Evolutionary conservation across 1,140 invertebrate genomes (phyloP).

Genomic region (Galleria mellonella): DNA sequence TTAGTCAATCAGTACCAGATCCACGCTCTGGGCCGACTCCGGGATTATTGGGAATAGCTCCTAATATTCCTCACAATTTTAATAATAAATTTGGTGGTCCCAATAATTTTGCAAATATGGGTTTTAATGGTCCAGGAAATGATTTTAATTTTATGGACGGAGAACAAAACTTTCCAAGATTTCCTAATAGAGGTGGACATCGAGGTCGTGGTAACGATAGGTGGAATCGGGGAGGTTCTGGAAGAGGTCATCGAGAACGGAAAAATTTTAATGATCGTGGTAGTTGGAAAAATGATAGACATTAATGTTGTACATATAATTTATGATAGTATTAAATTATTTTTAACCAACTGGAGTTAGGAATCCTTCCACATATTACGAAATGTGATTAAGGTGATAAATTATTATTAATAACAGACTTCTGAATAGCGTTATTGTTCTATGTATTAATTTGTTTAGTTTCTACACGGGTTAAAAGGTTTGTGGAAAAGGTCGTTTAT

Average conservation of each 20-base stretch:
- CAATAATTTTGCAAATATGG: constrained; percentile 59
- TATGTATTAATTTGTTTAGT: constrained; percentile 32
- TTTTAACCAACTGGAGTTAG: constrained; percentile 25
- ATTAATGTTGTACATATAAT: constrained; percentile 42
- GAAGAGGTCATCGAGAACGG: constrained; percentile 69
- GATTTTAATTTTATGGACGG: constrained; percentile 65
- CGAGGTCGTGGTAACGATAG: constrained; percentile 64
- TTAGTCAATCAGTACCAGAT: constrained; percentile 49
- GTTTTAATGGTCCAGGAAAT: constrained; percentile 55
- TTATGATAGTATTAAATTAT: constrained; percentile 36
- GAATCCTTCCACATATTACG: constrained; percentile 51
- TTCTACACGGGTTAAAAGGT: constrained; percentile 20
- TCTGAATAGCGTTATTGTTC: constrained; percentile 33
- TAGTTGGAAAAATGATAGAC: constrained; percentile 68
- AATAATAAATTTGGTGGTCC: constrained; percentile 58
- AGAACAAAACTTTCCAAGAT: constrained; percentile 63
- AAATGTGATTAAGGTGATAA: constrained; percentile 60
- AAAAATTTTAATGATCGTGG: constrained; percentile 64
- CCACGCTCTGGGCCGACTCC: constrained; percentile 56
- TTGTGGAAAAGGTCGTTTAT: constrained; percentile 28
- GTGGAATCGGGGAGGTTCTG: constrained; percentile 61
- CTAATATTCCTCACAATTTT: constrained; percentile 67
- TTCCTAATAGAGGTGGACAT: constrained; percentile 58
- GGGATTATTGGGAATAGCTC: constrained; percentile 65
- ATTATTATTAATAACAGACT: constrained; percentile 44